A percentile compares a stretch with the other conserved stretches of the same genome.
phyloP scores from a whole-genome alignment of 2,113 vertebrate genomes.

The Ellobius talpinus region DNA sequence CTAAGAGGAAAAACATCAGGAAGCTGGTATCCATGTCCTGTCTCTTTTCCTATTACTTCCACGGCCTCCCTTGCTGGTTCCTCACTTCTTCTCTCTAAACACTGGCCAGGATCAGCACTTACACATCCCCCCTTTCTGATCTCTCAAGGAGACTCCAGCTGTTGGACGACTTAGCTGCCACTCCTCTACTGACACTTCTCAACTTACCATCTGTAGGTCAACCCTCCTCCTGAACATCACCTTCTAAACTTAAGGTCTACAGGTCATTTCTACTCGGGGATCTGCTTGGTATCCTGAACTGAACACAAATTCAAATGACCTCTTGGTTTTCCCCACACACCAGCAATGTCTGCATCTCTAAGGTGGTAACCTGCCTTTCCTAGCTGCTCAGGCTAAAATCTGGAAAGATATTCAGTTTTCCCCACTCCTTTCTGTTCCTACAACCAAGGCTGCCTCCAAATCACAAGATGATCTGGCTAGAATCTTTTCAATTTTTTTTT shows the following conservation, averaged over 20 bases:
- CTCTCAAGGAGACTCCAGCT: background rate
- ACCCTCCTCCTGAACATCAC: too few relatives aligned
- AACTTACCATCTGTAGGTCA: background rate
- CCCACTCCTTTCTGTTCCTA: too few relatives aligned
- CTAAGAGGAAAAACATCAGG: background rate
- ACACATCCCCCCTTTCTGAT: background rate
- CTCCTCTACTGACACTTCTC: background rate
- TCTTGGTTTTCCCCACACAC: background rate
- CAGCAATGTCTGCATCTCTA: background rate
- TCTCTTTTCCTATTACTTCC: background rate
- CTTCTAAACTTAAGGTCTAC: too few relatives aligned
- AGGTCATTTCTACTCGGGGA: too few relatives aligned
- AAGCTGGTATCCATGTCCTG: background rate
- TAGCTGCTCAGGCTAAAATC: background rate
- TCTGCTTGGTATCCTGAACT: background rate
- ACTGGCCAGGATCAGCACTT: background rate
- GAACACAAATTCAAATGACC: background rate
- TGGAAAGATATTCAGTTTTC: background rate
- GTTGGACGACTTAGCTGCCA: background rate
- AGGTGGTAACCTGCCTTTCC: background rate
- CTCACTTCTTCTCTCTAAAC: background rate
- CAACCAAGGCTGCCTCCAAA: background rate
- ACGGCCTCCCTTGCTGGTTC: background rate
- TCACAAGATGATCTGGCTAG: background rate
- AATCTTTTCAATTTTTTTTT: background rate